Percentiles rank a stretch among this genome's conserved stretches.
phyloP scores from a whole-genome alignment of 2,888 invertebrate genomes.

The Entomobrya proxima region DNA sequence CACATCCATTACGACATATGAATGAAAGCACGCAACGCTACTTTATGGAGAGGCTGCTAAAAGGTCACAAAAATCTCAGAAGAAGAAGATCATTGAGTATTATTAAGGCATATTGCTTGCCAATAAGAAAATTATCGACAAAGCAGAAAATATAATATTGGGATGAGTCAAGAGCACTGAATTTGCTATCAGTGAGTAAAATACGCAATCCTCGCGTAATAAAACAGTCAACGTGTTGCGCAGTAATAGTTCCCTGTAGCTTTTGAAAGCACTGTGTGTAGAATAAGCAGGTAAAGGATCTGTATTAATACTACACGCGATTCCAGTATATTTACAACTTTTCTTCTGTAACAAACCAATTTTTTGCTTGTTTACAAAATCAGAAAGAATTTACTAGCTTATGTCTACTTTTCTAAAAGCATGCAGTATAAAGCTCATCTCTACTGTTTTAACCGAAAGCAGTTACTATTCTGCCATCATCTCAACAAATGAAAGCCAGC shows the following conservation, averaged over 20 bases:
- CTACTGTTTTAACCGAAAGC: neutral
- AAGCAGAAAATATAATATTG: neutral
- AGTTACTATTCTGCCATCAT: neutral
- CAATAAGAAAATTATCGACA: neutral
- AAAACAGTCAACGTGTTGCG: slow-evolving; percentile 24
- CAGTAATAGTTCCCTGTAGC: slow-evolving; percentile 11
- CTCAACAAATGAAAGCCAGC: neutral
- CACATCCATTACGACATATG: neutral
- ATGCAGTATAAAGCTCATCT: neutral
- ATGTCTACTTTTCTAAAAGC: neutral
- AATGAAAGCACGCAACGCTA: neutral
- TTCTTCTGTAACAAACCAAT: neutral
- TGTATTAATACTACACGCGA: neutral
- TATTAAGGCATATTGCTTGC: neutral
- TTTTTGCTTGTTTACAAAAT: neutral
- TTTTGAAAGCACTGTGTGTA: neutral
- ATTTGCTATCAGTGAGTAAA: neutral
- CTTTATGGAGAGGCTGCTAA: neutral
- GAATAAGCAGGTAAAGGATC: neutral
- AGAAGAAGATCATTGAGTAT: neutral
- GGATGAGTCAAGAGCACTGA: neutral
- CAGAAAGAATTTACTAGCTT: too few species aligned
- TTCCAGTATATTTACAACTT: slow-evolving; percentile 16
- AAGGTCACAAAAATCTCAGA: neutral
- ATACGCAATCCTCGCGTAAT: slow-evolving; percentile 15